Base-by-base conservation (phyloP, 2,888 invertebrate genomes). In the Mantis religiosa region DNA sequence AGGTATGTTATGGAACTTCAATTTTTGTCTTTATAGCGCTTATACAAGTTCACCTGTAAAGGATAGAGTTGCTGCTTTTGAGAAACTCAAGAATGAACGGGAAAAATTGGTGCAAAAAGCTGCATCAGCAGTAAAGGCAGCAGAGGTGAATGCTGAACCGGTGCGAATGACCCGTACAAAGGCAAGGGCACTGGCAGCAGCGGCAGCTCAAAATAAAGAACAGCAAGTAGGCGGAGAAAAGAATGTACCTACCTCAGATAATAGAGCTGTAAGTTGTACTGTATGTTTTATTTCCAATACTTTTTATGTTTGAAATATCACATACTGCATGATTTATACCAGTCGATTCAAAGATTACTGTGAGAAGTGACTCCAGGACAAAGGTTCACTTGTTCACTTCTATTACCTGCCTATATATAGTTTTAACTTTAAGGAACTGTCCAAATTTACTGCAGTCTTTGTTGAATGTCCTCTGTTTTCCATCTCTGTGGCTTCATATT, bases 11-110 rank as follows among this genome's bases (percentile, higher is more conserved):
- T 7, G 7, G 34, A 34, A 34, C 34, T 34, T 34, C 30, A 34
- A 34, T 34, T 6, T 34, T 7, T 34, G 34, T 41, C 12, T 41
- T 71, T 71, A 71, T 6, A 88, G 88, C 28, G 86, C 88, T 20
- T 88, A 85, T 85, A 47, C 85, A 14, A 47, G 82, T 34, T 82
- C 85, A 12, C 82, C 85, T 82, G 88, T 88, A 14, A 71, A 81
- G 47, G 82, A 88, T 2, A 20, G 83, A 15, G 85, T 85, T 7
- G 85, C 88, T 0, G 82, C 85, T 2, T 88, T 85, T 86, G 88
- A 88, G 28, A 85, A 28, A 28, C 81, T 88, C 20, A 84, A 54
- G 14, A 85, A 28, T 27, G 30, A 85, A 30, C 15, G 82, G 28
- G 88, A 88, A 47, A 82, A 82, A 12, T 2, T 34, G 25, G 84